A percentile compares a stretch with the other conserved stretches of the same genome.
These are phyloP conservation scores for Octomys mimax DNA, from an alignment of 2,797 vertebrate species.

Conservation along the genomic window DNA sequence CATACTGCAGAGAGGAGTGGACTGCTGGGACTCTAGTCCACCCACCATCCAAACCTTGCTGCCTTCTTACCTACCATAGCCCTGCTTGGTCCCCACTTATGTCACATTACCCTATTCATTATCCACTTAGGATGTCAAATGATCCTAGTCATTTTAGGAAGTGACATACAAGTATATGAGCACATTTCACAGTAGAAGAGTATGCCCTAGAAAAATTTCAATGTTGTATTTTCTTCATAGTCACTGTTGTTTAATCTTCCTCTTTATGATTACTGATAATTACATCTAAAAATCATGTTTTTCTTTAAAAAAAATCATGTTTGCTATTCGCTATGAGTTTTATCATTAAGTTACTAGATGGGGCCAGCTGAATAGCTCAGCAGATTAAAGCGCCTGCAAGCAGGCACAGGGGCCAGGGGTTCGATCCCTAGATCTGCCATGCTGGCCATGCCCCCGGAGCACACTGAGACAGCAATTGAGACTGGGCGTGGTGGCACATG, in stretches of 20 bases:
- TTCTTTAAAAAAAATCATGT: too few relatives aligned
- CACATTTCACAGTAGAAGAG: background rate
- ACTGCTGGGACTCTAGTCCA: background rate
- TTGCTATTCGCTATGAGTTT: background rate
- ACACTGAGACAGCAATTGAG: too few relatives aligned
- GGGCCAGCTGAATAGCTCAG: too few relatives aligned
- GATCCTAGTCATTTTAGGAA: background rate
- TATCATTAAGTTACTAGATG: background rate
- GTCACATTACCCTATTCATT: background rate
- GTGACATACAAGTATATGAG: background rate
- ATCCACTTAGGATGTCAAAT: background rate
- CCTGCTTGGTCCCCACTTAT: background rate
- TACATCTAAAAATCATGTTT: slow-evolving; percentile 1
- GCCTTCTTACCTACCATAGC: accelerated
- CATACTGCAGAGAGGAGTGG: background rate
- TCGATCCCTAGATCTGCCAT: too few relatives aligned
- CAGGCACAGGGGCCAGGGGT: too few relatives aligned
- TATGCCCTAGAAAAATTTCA: background rate
- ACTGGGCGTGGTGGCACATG: too few relatives aligned
- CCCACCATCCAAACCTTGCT: background rate
- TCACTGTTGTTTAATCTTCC: background rate
- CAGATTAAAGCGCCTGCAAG: too few relatives aligned
- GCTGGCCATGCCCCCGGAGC: too few relatives aligned
- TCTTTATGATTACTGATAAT: slow-evolving; percentile 24
- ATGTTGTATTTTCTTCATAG: slow-evolving; percentile 19